Base-by-base conservation (phyloP, 2,888 invertebrate species). In the Scaptomyza tumidula region DNA sequence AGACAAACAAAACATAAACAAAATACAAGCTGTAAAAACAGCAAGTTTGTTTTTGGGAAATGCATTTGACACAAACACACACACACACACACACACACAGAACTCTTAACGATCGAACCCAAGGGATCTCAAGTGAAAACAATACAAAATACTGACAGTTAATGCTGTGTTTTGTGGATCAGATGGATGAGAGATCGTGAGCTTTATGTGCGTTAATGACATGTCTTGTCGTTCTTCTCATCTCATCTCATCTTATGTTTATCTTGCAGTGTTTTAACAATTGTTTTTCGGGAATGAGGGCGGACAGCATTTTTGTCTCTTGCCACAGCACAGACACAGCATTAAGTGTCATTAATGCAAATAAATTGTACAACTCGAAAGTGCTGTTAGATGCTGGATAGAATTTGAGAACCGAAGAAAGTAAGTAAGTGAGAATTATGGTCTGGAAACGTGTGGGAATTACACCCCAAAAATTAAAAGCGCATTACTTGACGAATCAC, bases 331-430 rank as follows among this genome's bases (percentile, higher is more conserved):
- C n/a, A 35, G 16, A 33, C 70, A 60, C 52, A 59, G 70, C 72
- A 75, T 88, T 88, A 80, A 77, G 81, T 78, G 73, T 82, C 88
- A 77, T 89, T 86, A 86, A 85, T 79, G 88, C 86, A 85, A 82
- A 88, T 89, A 86, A 82, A 89, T 73, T 85, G 69, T 83, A 71
- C 59, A 37, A 49, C 48, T 53, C 54, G 55, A 48, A 66, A 45
- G 68, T 66, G 57, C 66, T 75, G 67, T 75, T 68, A 70, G 62
- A 41, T 69, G 35, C 37, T 56, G 35, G 7, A 37, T 6, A 37
- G 39, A 52, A 48, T 33, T 48, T 27, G 44, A 61, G 39, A 66
- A 48, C 37, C 24, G 35, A 37, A 62, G 63, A 76, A 66, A 63
- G 71, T 62, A 10, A 62, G 63, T 24, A 24, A 24, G 24, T 60